phyloP scores from a whole-genome alignment of 2,113 vertebrate genomes.

The Lampris megalopsis region DNA sequence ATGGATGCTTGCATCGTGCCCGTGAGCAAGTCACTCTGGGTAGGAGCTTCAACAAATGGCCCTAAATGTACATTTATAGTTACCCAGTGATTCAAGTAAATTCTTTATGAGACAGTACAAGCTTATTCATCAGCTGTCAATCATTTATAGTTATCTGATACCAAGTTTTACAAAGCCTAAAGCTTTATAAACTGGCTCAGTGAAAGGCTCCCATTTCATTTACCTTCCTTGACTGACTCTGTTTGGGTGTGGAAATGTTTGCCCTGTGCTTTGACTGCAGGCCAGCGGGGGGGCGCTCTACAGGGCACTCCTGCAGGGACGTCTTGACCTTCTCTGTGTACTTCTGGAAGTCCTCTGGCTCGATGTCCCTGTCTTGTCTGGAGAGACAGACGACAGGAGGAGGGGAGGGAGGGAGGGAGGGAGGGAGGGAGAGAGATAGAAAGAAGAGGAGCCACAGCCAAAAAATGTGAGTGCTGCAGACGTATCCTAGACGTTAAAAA shows the following conservation, averaged over 20 bases:
- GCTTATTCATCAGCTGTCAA: neutral
- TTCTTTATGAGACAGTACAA: too few species aligned
- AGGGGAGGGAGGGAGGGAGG: slow-evolving; percentile 21
- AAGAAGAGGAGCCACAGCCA: neutral
- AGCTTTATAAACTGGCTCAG: neutral
- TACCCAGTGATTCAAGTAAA: too few species aligned
- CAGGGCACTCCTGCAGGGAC: slow-evolving; percentile 92
- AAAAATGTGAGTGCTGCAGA: slow-evolving; percentile 2
- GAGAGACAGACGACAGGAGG: slow-evolving; percentile 18
- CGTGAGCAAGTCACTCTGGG: too few species aligned
- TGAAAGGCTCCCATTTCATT: too few species aligned
- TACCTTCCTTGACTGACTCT: slow-evolving; percentile 87
- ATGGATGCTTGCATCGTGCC: too few species aligned
- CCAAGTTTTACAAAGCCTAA: too few species aligned
- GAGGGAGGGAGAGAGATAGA: neutral
- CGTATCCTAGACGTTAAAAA: neutral
- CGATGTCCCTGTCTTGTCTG: slow-evolving; percentile 92
- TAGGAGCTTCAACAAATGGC: neutral
- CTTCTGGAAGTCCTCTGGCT: slow-evolving; percentile 95
- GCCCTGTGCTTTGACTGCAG: slow-evolving; percentile 83
- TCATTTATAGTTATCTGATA: too few species aligned
- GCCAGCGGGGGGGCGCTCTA: slow-evolving; percentile 84
- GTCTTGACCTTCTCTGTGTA: slow-evolving; percentile 89
- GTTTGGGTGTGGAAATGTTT: slow-evolving; percentile 83
- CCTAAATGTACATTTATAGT: neutral